phyloP scores from a whole-genome alignment of 30 jellyfish, hydroid and myxozoan species.

The Pseudorhiza aurosa region DNA sequence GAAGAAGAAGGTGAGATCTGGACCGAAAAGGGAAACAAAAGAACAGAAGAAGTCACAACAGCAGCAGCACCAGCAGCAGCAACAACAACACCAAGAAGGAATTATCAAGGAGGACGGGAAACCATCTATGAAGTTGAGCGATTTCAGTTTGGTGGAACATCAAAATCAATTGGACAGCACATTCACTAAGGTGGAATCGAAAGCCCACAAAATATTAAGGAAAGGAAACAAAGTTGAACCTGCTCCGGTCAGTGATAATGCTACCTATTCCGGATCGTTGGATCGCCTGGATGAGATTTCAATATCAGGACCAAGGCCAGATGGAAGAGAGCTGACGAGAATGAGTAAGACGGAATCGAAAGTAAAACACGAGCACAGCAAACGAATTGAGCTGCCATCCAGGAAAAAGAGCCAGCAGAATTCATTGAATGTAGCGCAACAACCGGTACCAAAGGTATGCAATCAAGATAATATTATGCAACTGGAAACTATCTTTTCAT shows the following conservation, averaged over 20 bases:
- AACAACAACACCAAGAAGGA: constrained; percentile 19
- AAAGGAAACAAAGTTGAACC: constrained; percentile 75
- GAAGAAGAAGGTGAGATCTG: constrained; percentile 20
- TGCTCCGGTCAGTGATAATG: constrained; percentile 37
- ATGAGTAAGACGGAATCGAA: constrained; percentile 10
- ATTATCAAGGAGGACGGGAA: constrained; percentile 13
- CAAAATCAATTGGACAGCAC: constrained; percentile 16
- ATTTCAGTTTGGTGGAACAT: constrained; percentile 14
- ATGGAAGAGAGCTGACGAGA: constrained; percentile 59
- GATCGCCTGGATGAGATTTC: constrained; percentile 95
- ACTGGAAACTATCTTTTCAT: neutral
- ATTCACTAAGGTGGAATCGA: constrained; percentile 65
- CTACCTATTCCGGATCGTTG: constrained; percentile 29
- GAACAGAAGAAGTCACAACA: constrained; percentile 48
- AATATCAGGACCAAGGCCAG: constrained; percentile 96
- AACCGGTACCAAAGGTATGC: constrained; percentile 1
- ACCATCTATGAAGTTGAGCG: constrained; percentile 26
- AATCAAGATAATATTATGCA: no score
- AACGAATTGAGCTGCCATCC: constrained; percentile 54
- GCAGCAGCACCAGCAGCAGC: constrained; percentile 32
- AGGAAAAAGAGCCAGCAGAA: constrained; percentile 38
- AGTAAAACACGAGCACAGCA: constrained; percentile 14
- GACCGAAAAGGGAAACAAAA: constrained; percentile 35
- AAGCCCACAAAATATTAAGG: constrained; percentile 42
- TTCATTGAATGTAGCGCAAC: neutral